Base-by-base conservation (phyloP, 2,888 invertebrate species). In the Xylophagus ater region DNA sequence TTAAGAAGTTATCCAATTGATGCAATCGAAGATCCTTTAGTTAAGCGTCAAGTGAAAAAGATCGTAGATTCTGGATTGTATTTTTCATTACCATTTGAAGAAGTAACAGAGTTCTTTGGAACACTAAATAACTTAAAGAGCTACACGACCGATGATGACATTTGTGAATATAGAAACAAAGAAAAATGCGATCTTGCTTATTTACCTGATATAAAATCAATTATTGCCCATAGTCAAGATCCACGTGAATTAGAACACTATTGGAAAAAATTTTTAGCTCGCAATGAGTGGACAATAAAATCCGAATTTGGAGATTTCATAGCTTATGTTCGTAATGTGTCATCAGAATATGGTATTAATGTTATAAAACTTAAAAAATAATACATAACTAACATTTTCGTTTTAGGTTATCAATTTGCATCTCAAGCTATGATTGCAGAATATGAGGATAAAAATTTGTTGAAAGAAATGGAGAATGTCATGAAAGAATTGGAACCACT, bases 211-310 rank as follows among this genome's bases (percentile, higher is more conserved):
- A 52, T 63, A 15, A 57, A 76, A 1, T 73, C 78, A 43, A 70
- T 80, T n/a, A 62, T 87, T 45, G 63, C 74, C 0, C 71, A 67
- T 19, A 83, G 82, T 42, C 71, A 78, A 31, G 72, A 90, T 56
- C 79, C 84, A 1, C 76, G 81, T 2, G 82, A 85, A 55, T 60
- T 92, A 49, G 73, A 77, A 50, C 74, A 85, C 54, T 69, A 77
- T 3, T 92, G 90, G 90, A 60, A 73, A 5, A 74, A 81, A 50
- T 92, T n/a, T n/a, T n/a, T n/a, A n/a, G n/a, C n/a, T n/a, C n/a
- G n/a, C n/a, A n/a, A n/a, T n/a, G n/a, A n/a, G n/a, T n/a, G n/a
- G n/a, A n/a, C n/a, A n/a, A n/a, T n/a, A n/a, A n/a, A n/a, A n/a
- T n/a, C n/a, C n/a, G n/a, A n/a, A n/a, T n/a, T n/a, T n/a, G n/a